Evolutionary conservation across 2,888 invertebrate genomes (phyloP), one percentile per base, ranked within the genome.

Genomic region (Yponomeuta cagnagella): DNA sequence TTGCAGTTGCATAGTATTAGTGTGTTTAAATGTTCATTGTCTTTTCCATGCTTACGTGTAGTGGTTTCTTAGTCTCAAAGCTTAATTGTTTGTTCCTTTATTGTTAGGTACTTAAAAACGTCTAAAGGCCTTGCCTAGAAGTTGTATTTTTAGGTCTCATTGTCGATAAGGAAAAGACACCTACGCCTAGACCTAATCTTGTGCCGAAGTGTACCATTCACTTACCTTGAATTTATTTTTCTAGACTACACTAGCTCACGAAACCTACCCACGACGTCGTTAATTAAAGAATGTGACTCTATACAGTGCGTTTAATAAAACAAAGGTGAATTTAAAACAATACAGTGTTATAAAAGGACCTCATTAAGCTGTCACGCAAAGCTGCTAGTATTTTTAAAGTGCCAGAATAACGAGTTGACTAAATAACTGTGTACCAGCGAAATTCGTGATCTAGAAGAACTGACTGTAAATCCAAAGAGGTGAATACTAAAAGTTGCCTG

Each of bases 221-320:
- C 52, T 31, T 64, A 64, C 31, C 33, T 65, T 65, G 65, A 65
- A 65, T 30, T 65, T 30, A 43, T 68, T 48, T 23, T 48, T 68
- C 43, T 68, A 68, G 68, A 23, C 12, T 37, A n/a, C 48, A 23
- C 65, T 12, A 65, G 33, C 30, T 8, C 33, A 33, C 65, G 10
- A 23, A 65, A 65, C 65, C 30, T 31, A 65, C 65, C 65, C 33
- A 33, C 33, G 31, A 65, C 23, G 30, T 65, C 30, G 30, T 30
- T 58, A 58, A 15, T 58, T 15, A 58, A 58, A 43, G 43, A 43
- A 58, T 58, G 52, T 58, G 43, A 43, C 43, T 43, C 43, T 43
- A 43, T 43, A 43, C 43, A 43, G 43, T 43, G 43, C 52, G 2
- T 58, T 58, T 58, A 58, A 58, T 30, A 12, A 65, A 31, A 65